Evolutionary conservation across 2,888 invertebrate species (phyloP).

Genomic region (Craniophora ligustri): DNA sequence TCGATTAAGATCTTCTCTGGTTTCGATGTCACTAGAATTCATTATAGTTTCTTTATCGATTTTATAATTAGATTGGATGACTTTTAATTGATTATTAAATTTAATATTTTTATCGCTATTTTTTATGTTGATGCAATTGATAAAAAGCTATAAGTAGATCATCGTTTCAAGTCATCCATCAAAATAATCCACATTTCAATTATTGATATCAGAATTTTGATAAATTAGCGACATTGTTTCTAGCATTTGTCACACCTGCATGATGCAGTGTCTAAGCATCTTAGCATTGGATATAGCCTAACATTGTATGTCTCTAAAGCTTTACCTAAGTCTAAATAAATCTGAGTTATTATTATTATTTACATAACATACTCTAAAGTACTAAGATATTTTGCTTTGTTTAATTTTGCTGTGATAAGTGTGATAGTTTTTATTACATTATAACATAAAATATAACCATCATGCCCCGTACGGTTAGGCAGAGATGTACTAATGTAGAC

Average conservation of each 20-base stretch:
- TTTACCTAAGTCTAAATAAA: conserved; percentile 57
- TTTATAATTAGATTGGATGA: not conserved
- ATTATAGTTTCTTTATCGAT: not conserved
- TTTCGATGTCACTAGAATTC: not conserved
- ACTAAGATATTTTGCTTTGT: conserved; percentile 41
- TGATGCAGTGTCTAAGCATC: conserved; percentile 20
- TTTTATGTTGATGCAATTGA: no score
- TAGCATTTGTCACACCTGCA: conserved; percentile 4
- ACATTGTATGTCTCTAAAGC: conserved; percentile 52
- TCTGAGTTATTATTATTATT: conserved; percentile 57
- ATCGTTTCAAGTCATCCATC: no score
- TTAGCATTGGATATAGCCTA: conserved; percentile 29
- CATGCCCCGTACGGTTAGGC: no score
- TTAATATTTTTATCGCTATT: no score
- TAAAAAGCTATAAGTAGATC: no score
- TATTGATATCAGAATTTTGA: not conserved
- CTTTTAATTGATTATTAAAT: not conserved
- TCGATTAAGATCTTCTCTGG: not conserved
- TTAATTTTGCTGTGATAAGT: conserved; percentile 38
- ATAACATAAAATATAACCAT: no score
- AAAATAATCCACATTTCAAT: not conserved
- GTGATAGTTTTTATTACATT: not conserved
- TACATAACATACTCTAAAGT: conserved; percentile 57
- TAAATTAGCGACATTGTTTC: not conserved
- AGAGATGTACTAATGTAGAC: no score